Percentiles rank a stretch among this genome's conserved stretches.
Conservation (phyloP, 2,888 invertebrate genomes). For the Chymomyza fuscimana region DNA sequence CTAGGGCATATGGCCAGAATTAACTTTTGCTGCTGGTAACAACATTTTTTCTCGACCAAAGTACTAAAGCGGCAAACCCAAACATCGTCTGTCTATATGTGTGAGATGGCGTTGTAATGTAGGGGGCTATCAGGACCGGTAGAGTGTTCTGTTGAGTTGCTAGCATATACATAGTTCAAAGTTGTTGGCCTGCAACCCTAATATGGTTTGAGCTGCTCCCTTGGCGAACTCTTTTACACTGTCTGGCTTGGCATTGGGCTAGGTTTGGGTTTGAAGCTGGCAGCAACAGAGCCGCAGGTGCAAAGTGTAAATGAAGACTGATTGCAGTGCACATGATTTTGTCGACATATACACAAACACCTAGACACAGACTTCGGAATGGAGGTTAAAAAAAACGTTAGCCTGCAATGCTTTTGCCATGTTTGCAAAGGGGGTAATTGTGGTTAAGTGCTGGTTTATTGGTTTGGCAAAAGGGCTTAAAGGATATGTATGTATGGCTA, state of each 20-base stretch:
- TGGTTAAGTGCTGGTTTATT: constrained; percentile 75
- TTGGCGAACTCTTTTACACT: constrained; percentile 43
- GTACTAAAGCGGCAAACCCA: constrained; percentile 29
- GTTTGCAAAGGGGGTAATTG: constrained; percentile 72
- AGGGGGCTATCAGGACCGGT: neutral
- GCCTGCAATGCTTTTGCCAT: constrained; percentile 38
- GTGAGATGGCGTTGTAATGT: no score
- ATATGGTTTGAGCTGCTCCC: constrained; percentile 25
- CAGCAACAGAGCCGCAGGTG: constrained; percentile 55
- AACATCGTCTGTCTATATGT: no score
- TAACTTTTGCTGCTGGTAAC: neutral
- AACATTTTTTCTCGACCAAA: constrained; percentile 3
- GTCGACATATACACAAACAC: constrained; percentile 38
- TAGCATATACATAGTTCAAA: constrained; percentile 64
- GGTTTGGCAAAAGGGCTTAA: constrained; percentile 70
- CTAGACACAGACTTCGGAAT: neutral
- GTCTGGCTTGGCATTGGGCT: constrained; percentile 46
- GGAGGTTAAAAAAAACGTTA: constrained; percentile 46
- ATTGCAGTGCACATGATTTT: constrained; percentile 74
- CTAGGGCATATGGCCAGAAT: neutral
- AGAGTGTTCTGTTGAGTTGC: constrained; percentile 10
- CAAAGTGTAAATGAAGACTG: constrained; percentile 76
- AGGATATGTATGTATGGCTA: constrained; percentile 34
- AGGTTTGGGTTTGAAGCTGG: neutral
- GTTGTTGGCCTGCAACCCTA: constrained; percentile 41